These are phyloP conservation scores for Melanostoma mellinum DNA, from an alignment of 2,888 invertebrate genomes.

Conservation along the genomic window DNA sequence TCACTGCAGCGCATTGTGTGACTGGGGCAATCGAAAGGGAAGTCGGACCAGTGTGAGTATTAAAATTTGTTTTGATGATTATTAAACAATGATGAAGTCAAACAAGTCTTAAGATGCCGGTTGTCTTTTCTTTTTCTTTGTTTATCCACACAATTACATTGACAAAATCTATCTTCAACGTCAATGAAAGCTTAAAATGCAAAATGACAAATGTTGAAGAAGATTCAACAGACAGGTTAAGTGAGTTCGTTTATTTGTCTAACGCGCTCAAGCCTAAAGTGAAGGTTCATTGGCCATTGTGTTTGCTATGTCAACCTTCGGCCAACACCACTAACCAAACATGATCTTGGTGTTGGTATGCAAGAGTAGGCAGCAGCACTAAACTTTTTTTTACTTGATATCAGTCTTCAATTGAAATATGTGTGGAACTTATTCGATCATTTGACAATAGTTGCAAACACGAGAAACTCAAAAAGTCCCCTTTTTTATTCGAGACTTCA, in stretches of 20 bases:
- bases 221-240: slow-evolving; percentile 12
- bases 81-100: not conserved
- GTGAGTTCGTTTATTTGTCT: slow-evolving; percentile 5
- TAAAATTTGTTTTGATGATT: not conserved
- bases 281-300: slow-evolving; percentile 38
- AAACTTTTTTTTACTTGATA: not conserved
- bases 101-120: too few relatives aligned
- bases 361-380: not conserved
- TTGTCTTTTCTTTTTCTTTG: too few relatives aligned
- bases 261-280: not conserved
- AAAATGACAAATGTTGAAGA: not conserved
- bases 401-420: too few relatives aligned
- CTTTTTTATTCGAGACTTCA: too few relatives aligned
- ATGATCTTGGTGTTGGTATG: not conserved
- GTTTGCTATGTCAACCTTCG: slow-evolving; percentile 16
- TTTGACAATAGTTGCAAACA: too few relatives aligned
- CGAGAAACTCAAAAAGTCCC: too few relatives aligned
- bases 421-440: too few relatives aligned
- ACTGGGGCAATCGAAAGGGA: slow-evolving; percentile 82
- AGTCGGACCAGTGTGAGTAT: slow-evolving; percentile 84
- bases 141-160: too few relatives aligned
- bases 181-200: too few relatives aligned
- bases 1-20: slow-evolving; percentile 86
- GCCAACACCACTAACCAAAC: not conserved
- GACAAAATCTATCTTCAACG: too few relatives aligned